Conservation (phyloP, 2,797 vertebrate genomes). For the Nannoperca obscura region DNA sequence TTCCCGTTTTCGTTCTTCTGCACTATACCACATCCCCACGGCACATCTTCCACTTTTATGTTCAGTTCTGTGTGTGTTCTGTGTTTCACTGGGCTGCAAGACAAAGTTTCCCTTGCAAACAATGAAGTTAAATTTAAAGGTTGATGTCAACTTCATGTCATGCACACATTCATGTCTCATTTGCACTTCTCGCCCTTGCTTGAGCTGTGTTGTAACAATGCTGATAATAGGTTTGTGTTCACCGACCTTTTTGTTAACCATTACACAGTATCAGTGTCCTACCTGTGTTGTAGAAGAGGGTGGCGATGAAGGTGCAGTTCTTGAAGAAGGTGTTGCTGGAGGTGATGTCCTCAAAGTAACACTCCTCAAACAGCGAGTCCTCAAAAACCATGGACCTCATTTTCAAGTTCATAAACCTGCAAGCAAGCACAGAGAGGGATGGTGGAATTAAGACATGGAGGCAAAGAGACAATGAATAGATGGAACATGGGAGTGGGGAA, state of each 20-base stretch:
- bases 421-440: background rate
- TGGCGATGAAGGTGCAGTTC: constrained; percentile 97
- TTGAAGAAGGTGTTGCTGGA: constrained; percentile 98
- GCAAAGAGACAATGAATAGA: background rate
- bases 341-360: constrained; percentile 97
- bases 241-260: background rate
- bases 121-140: background rate
- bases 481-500: background rate
- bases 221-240: background rate
- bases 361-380: constrained; percentile 96
- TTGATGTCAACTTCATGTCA: background rate
- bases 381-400: constrained; percentile 97
- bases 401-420: constrained; percentile 94
- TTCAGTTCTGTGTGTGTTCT: background rate
- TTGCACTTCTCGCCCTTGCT: background rate
- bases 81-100: background rate
- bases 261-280: background rate
- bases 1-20: background rate
- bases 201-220: background rate
- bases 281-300: constrained; percentile 98
- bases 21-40: background rate
- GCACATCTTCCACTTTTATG: background rate
- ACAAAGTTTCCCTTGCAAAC: background rate
- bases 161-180: background rate
- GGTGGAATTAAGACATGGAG: background rate